phyloP scores from a whole-genome alignment of 2,888 invertebrate species.

The Aethes cnicana region DNA sequence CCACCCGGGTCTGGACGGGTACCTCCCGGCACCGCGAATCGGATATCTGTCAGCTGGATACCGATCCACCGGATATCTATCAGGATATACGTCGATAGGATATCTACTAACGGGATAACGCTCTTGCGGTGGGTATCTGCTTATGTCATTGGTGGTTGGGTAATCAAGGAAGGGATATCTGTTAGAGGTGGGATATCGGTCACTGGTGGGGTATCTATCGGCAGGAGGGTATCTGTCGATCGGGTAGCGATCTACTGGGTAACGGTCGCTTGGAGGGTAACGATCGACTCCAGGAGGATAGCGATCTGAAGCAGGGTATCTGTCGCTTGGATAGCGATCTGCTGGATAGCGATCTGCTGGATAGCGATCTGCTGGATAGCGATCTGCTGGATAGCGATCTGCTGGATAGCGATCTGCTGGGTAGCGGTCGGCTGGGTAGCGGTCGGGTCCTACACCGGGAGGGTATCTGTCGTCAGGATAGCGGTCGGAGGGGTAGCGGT shows the following conservation, averaged over 20 bases:
- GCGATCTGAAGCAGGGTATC: conserved; percentile 70
- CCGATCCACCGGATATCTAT: conserved; percentile 58
- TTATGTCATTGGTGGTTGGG: conserved; percentile 42
- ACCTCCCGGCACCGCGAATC: conserved; percentile 43
- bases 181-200: conserved; percentile 51
- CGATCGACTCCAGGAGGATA: conserved; percentile 68
- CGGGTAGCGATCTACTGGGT: conserved; percentile 55
- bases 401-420: conserved; percentile 75
- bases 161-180: conserved; percentile 44
- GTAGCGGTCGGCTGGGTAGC: conserved; percentile 70
- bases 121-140: conserved; percentile 60
- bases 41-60: conserved; percentile 53
- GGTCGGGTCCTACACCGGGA: conserved; percentile 59
- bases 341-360: conserved; percentile 65
- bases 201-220: conserved; percentile 59
- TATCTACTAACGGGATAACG: conserved; percentile 70
- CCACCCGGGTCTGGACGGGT: conserved; percentile 59
- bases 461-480: conserved; percentile 68
- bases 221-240: conserved; percentile 62
- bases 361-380: conserved; percentile 62
- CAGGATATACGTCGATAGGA: conserved; percentile 63
- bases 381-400: conserved; percentile 75
- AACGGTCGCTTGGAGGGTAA: conserved; percentile 76
- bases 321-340: conserved; percentile 75
- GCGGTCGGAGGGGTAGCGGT: conserved; percentile 66